A percentile compares a stretch with the other conserved stretches of the same genome.
Evolutionary conservation across 2,113 vertebrate genomes (phyloP).

Genomic region (Progne subis): DNA sequence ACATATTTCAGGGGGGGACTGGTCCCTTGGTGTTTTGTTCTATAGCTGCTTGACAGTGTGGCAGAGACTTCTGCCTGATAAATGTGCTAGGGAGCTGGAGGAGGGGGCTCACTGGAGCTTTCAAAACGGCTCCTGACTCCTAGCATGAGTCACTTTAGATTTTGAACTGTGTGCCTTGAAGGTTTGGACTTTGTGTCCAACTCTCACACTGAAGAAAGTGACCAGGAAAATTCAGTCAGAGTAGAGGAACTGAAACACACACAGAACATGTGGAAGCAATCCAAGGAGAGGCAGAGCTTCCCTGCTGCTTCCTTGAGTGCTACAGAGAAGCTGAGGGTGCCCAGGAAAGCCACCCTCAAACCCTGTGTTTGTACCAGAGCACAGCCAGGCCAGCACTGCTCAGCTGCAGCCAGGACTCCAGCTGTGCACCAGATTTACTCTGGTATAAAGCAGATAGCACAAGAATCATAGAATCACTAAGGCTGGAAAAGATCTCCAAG

Average conservation of each 20-base stretch:
- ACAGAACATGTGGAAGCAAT: not conserved
- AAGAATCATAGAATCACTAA: not conserved
- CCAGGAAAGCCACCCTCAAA: not conserved
- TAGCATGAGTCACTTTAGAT: not conserved
- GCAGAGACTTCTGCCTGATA: not conserved
- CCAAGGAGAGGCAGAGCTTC: not conserved
- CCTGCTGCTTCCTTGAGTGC: not conserved
- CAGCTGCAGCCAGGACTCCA: not conserved
- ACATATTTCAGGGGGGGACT: not conserved
- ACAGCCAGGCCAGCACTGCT: fast-evolving
- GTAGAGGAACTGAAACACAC: not conserved
- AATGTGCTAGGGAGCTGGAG: not conserved
- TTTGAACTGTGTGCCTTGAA: not conserved
- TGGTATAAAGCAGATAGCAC: not conserved
- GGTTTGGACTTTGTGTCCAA: not conserved
- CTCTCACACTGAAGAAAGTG: not conserved
- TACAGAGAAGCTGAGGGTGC: not conserved
- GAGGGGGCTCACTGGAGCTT: not conserved
- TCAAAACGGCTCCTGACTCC: not conserved
- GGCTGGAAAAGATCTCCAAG: not conserved
- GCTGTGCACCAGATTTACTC: not conserved
- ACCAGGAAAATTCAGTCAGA: not conserved
- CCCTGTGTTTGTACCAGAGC: not conserved
- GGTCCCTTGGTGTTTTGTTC: not conserved
- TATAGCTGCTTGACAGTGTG: not conserved